Evolutionary conservation across 2,113 vertebrate species (phyloP), one percentile per base, ranked within the genome.

Genomic region (Trematocara macrostoma): DNA sequence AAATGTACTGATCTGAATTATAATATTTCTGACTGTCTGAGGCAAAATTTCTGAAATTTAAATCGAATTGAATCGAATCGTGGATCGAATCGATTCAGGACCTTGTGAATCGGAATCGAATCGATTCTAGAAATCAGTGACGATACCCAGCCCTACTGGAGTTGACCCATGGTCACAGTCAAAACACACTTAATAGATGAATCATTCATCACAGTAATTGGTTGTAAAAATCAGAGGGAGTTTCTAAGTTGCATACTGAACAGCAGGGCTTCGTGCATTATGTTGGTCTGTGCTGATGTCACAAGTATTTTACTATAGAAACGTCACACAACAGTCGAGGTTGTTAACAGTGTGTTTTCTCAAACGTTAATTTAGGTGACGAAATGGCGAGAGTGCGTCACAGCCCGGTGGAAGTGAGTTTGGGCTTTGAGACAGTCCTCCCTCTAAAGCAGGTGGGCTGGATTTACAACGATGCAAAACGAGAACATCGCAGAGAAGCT

Each of bases 271-370:
- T 47, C 0, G 15, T 76, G 42, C 45, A 5, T 51, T 12, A 49
- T 76, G 47, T 76, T 49, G 42, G 42, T 49, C 23, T 49, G 69
- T 49, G 26, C 23, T 3, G 2, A 51, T 31, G 26, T 12, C 45
- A 2, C 26, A 31, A 49, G 45, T 18, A 31, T 49, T 51, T 49
- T 31, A 51, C 23, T 76, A n/a, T 49, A 49, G 42, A 49, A 49
- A 49, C 4, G 0, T 49, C 1, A 18, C 4, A 3, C 26, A 31
- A 4, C 14, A 7, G 23, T 47, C 14, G 0, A 29, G 69, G 20
- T 76, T 31, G 42, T 31, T 29, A 49, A 49, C 26, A 49, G 67
- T 45, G 64, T 42, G 40, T 71, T 71, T 20, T 26, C 7, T 71
- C 38, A 71, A 71, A 71, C 1, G 8, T 7, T 26, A 45, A 71